Evolutionary conservation across 2,797 vertebrate genomes (phyloP).

Genomic region (Anabas testudineus): DNA sequence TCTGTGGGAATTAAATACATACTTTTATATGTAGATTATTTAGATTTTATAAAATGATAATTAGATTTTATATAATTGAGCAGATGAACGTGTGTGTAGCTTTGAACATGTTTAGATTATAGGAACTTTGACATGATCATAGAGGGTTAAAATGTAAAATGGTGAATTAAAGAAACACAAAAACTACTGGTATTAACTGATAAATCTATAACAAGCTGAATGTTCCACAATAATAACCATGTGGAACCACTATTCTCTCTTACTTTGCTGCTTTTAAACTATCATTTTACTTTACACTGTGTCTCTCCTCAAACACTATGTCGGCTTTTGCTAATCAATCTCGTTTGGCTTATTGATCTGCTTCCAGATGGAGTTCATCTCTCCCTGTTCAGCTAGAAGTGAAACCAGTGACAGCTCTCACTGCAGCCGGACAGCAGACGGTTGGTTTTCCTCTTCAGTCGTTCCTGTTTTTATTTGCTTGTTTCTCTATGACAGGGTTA

Average conservation of each 20-base stretch:
- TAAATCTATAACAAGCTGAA: too few species aligned
- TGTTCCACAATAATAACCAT: neutral
- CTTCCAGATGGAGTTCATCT: slow-evolving; percentile 90
- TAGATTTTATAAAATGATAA: too few species aligned
- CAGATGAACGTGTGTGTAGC: too few species aligned
- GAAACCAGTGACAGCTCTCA: slow-evolving; percentile 87
- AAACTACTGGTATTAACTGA: too few species aligned
- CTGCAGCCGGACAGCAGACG: slow-evolving; percentile 86
- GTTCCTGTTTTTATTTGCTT: neutral
- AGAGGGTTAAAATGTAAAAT: too few species aligned
- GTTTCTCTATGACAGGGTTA: neutral
- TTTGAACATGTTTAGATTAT: too few species aligned
- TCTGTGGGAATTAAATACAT: too few species aligned
- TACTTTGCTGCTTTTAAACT: neutral
- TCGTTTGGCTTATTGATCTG: neutral
- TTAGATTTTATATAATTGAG: too few species aligned
- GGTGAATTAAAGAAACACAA: too few species aligned
- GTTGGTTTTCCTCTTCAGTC: slow-evolving; percentile 78
- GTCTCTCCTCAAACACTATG: neutral
- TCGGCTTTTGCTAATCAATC: neutral
- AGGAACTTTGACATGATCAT: too few species aligned
- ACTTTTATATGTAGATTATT: too few species aligned
- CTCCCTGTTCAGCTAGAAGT: slow-evolving; percentile 84
- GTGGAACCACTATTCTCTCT: neutral
- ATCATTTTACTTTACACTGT: too few species aligned